Evolutionary conservation across 2,888 invertebrate genomes (phyloP).

Genomic region (Graphium colonna): DNA sequence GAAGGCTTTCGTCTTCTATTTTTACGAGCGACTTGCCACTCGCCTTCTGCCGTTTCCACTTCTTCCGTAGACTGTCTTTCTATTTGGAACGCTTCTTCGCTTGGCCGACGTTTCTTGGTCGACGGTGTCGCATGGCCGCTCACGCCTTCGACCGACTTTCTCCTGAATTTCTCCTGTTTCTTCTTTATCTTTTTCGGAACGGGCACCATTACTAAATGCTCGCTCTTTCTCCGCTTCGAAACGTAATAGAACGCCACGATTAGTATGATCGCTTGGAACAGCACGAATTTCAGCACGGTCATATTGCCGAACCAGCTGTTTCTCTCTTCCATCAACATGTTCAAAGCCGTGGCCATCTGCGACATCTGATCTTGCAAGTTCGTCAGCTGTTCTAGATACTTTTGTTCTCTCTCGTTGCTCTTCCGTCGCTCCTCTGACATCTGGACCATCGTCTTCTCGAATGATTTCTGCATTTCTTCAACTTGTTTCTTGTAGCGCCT

Average conservation of each 20-base stretch:
- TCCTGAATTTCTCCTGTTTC: slow-evolving; percentile 68
- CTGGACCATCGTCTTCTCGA: slow-evolving; percentile 87
- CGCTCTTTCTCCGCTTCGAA: slow-evolving; percentile 62
- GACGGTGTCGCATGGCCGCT: slow-evolving; percentile 74
- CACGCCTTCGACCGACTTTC: slow-evolving; percentile 84
- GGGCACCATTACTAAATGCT: slow-evolving; percentile 44
- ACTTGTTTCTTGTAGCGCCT: slow-evolving; percentile 97
- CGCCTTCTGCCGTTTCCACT: slow-evolving; percentile 66
- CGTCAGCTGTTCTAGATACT: slow-evolving; percentile 88
- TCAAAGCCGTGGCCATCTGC: slow-evolving; percentile 81
- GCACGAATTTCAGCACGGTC: slow-evolving; percentile 76
- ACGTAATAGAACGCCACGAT: slow-evolving; percentile 74
- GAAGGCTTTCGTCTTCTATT: slow-evolving; percentile 74
- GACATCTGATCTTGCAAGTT: slow-evolving; percentile 83
- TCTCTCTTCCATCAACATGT: slow-evolving; percentile 80
- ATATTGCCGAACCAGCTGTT: slow-evolving; percentile 83
- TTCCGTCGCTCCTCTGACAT: slow-evolving; percentile 86
- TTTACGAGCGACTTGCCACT: slow-evolving; percentile 69
- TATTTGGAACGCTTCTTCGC: slow-evolving; percentile 85
- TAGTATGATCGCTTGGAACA: slow-evolving; percentile 71
- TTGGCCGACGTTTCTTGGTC: slow-evolving; percentile 83
- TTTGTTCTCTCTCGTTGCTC: slow-evolving; percentile 86
- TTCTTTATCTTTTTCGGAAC: slow-evolving; percentile 55
- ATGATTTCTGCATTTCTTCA: slow-evolving; percentile 93
- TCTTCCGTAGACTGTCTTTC: slow-evolving; percentile 81